Base-by-base conservation (phyloP, 1,140 invertebrate genomes). In the Mercenaria mercenaria region DNA sequence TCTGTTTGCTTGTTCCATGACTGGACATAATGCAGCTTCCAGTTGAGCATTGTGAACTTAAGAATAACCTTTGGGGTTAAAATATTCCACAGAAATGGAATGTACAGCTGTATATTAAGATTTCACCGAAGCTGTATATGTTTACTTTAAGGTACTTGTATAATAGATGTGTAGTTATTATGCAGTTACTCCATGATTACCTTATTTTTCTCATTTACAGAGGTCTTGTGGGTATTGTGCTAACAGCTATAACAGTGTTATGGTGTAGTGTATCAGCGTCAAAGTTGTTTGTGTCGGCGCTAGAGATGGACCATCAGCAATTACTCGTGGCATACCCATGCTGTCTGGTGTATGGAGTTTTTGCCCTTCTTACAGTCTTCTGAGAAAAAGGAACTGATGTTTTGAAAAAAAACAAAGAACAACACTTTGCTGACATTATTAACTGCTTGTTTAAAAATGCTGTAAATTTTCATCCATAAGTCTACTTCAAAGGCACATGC, bases 251-350 rank as follows among this genome's bases (percentile, higher is more conserved):
- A 13, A 97, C 98, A 23, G 98, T 99, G 10, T 94, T 98, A 29
- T 99, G 99, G 99, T 99, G 99, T 88, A 98, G 98, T 92, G 94
- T 98, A 26, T 99, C 99, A 13, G 98, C 99, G 0, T 99, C 98
- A 32, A 98, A 99, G 96, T 96, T 99, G 29, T 99, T 99, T 97
- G 98, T 98, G 20, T 98, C 98, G 3, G 98, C 99, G 95, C 97
- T 99, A 3, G 97, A 97, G 39, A 99, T 99, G 97, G 97, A 98
- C 92, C 97, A 98, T 91, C 99, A 99, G 95, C 97, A 98, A 93
- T 97, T 98, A 8, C 96, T 96, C 18, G 98, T 99, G 77, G 98
- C 98, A 26, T 99, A 99, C 96, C 99, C 99, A 8, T 99, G 99
- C 96, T 97, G 98, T 69, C 96, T 99, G 74, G 97, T 99, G n/a